Conservation (phyloP, 2,888 invertebrate species). For the Tenthredo scrophulariae region DNA sequence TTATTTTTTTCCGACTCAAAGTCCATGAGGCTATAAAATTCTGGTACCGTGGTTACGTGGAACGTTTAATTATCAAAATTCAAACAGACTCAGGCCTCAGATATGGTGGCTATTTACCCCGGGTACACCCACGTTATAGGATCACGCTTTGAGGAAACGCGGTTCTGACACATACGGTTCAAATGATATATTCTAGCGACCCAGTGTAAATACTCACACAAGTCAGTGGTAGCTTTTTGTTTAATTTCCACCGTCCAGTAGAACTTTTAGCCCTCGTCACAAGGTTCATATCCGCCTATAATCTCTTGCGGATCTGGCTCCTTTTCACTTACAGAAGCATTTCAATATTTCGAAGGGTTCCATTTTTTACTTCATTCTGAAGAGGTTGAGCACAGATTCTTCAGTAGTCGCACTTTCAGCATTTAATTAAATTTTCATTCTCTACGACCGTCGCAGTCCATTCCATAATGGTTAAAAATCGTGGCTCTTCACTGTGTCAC, state of each 20-base stretch:
- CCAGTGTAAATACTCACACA: slow-evolving; percentile 63
- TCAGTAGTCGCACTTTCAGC: not conserved
- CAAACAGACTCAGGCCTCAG: slow-evolving; percentile 36
- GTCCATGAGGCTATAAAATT: slow-evolving; percentile 38
- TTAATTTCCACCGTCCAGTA: slow-evolving; percentile 12
- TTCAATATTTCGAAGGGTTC: not conserved
- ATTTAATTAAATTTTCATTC: not conserved
- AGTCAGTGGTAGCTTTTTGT: slow-evolving; percentile 46
- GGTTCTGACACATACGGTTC: slow-evolving; percentile 6
- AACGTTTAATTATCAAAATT: slow-evolving; percentile 47
- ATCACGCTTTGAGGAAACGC: slow-evolving; percentile 45
- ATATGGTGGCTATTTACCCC: slow-evolving; percentile 60
- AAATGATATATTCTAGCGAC: slow-evolving; percentile 50
- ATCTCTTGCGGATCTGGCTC: not conserved
- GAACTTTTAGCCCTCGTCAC: not conserved
- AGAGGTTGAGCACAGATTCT: not conserved
- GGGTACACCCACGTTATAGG: slow-evolving; percentile 56
- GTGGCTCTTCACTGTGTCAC: not conserved
- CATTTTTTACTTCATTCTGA: not conserved
- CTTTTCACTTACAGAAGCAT: not conserved
- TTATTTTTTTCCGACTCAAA: slow-evolving; percentile 13
- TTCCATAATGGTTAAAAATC: not conserved
- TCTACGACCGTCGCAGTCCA: not conserved
- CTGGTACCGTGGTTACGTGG: slow-evolving; percentile 25
- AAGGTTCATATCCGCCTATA: not conserved